A percentile compares a stretch with the other conserved stretches of the same genome.
Evolutionary conservation across 2,888 invertebrate species (phyloP).

Genomic region (Dolichopus griseipennis): DNA sequence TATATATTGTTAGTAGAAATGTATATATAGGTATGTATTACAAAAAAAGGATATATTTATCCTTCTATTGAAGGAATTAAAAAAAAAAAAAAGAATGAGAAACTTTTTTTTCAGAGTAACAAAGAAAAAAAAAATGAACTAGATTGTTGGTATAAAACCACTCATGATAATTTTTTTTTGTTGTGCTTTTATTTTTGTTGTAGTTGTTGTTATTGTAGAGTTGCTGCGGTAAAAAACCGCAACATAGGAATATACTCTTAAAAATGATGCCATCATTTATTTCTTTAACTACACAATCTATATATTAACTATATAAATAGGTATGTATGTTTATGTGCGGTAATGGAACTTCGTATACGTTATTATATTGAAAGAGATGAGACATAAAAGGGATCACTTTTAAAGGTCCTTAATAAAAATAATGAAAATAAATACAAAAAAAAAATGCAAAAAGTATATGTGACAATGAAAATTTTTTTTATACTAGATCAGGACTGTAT

Average conservation of each 20-base stretch:
- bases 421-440: no score
- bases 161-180: background rate
- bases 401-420: no score
- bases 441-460: no score
- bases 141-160: background rate
- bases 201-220: background rate
- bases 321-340: background rate
- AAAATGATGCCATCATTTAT: background rate
- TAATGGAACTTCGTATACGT: no score
- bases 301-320: background rate
- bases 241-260: constrained; percentile 1
- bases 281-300: background rate
- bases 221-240: background rate
- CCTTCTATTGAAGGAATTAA: no score
- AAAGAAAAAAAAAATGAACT: background rate
- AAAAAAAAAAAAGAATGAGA: background rate
- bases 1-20: background rate
- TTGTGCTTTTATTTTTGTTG: no score
- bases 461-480: no score
- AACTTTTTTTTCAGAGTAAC: background rate
- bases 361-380: no score
- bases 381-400: no score
- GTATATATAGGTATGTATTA: no score
- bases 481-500: no score
- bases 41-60: background rate